Percentiles rank a stretch among this genome's conserved stretches.
These are phyloP conservation scores for Chaetodon trifascialis DNA, from an alignment of 2,113 vertebrate species.

Conservation along the genomic window DNA sequence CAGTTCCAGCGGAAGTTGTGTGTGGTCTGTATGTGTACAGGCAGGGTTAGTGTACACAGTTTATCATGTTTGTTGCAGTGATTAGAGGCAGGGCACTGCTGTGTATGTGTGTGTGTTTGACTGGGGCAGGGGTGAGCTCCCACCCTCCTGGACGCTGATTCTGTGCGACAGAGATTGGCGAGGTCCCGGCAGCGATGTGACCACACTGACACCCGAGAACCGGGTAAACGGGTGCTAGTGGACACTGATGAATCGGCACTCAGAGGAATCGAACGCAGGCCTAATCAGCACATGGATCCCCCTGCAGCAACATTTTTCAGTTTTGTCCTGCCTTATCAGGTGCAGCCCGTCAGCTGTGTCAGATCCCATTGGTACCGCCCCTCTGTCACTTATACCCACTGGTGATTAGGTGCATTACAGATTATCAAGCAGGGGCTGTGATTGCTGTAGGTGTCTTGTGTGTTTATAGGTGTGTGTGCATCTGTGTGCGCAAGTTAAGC, in stretches of 20 bases:
- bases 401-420: conserved; percentile 68
- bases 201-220: conserved; percentile 75
- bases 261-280: conserved; percentile 74
- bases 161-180: conserved; percentile 80
- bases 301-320: conserved; percentile 82
- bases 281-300: conserved; percentile 82
- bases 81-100: conserved; percentile 46
- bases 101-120: conserved; percentile 39
- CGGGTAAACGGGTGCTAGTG: conserved; percentile 64
- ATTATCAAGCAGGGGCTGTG: conserved; percentile 51
- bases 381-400: conserved; percentile 62
- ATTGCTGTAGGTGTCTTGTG: conserved; percentile 25
- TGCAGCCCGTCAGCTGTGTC: conserved; percentile 71
- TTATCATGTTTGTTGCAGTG: conserved; percentile 67
- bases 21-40: conserved; percentile 49
- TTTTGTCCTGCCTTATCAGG: conserved; percentile 82
- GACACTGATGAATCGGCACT: conserved; percentile 83
- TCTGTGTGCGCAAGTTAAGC: conserved; percentile 8
- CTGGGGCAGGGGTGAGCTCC: conserved; percentile 45
- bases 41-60: conserved; percentile 57
- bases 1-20: conserved; percentile 51
- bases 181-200: conserved; percentile 78
- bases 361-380: conserved; percentile 55
- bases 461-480: conserved; percentile 20
- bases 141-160: conserved; percentile 62